Conservation (phyloP, 1,140 invertebrate species). For the Telenomus remus region DNA sequence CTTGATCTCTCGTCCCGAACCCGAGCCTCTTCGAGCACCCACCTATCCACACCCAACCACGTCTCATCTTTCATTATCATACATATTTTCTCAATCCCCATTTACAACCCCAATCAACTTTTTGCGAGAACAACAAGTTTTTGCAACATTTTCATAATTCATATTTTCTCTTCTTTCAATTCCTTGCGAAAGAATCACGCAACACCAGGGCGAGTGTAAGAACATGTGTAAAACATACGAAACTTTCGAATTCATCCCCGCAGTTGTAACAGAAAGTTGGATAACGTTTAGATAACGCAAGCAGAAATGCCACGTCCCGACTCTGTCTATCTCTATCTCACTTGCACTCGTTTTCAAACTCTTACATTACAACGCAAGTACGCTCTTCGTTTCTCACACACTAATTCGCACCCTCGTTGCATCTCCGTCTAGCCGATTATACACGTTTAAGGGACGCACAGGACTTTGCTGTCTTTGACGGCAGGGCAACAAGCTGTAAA, state of each 20-base stretch:
- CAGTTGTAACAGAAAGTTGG: slow-evolving; percentile 43
- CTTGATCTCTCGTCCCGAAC: slow-evolving; percentile 67
- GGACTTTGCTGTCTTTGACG: slow-evolving; percentile 55
- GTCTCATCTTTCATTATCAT: neutral
- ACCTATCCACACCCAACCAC: slow-evolving; percentile 9
- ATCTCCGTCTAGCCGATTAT: slow-evolving; percentile 32
- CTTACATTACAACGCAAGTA: slow-evolving; percentile 4
- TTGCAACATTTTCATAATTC: too few species aligned
- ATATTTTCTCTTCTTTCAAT: too few species aligned
- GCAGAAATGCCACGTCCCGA: slow-evolving; percentile 39
- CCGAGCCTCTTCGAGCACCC: slow-evolving; percentile 32
- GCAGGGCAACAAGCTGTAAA: slow-evolving; percentile 64
- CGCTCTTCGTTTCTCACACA: slow-evolving; percentile 10
- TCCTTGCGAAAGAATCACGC: too few species aligned
- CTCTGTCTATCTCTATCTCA: slow-evolving; percentile 27
- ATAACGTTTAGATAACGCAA: slow-evolving; percentile 56
- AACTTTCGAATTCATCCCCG: slow-evolving; percentile 24
- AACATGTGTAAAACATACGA: slow-evolving; percentile 19
- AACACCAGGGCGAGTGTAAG: neutral
- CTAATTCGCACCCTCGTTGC: too few species aligned
- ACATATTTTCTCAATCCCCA: neutral
- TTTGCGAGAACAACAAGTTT: too few species aligned
- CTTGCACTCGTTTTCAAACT: slow-evolving; percentile 25
- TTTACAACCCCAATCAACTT: too few species aligned
- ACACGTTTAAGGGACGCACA: slow-evolving; percentile 53